Percentiles rank a stretch among this genome's conserved stretches.
phyloP scores from a whole-genome alignment of 1,140 invertebrate species.

The Spodoptera frugiperda region DNA sequence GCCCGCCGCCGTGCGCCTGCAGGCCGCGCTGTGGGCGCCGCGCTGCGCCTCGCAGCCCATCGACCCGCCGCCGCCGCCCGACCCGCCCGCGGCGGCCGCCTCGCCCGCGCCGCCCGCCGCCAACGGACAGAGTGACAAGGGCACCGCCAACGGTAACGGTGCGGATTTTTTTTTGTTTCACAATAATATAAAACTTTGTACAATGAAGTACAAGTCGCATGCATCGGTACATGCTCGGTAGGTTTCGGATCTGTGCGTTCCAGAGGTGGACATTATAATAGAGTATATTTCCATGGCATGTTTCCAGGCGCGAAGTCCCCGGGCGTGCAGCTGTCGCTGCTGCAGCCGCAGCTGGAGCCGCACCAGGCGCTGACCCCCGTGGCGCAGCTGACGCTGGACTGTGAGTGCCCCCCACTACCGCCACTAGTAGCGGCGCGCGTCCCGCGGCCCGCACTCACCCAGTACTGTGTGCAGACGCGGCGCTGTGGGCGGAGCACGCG shows the following conservation, averaged over 20 bases:
- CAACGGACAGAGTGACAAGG: conserved; percentile 46
- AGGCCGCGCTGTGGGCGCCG: conserved; percentile 60
- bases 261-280: too few species aligned
- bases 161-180: neutral
- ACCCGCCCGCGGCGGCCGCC: conserved; percentile 42
- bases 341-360: conserved; percentile 62
- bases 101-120: conserved; percentile 43
- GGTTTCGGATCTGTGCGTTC: too few species aligned
- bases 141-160: conserved; percentile 55
- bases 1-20: conserved; percentile 55
- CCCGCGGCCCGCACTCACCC: neutral
- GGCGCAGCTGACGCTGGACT: conserved; percentile 91
- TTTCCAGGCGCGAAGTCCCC: conserved; percentile 46
- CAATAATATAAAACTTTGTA: too few species aligned
- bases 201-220: too few species aligned
- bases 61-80: conserved; percentile 52
- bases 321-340: conserved; percentile 59
- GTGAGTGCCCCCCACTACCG: conserved; percentile 87
- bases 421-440: neutral
- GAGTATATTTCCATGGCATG: too few species aligned
- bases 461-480: conserved; percentile 54
- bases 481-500: conserved; percentile 61
- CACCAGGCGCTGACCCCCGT: conserved; percentile 82
- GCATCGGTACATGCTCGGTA: too few species aligned
- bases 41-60: conserved; percentile 59